Evolutionary conservation across 2,888 invertebrate species (phyloP).

Genomic region (Aphrophora alni): DNA sequence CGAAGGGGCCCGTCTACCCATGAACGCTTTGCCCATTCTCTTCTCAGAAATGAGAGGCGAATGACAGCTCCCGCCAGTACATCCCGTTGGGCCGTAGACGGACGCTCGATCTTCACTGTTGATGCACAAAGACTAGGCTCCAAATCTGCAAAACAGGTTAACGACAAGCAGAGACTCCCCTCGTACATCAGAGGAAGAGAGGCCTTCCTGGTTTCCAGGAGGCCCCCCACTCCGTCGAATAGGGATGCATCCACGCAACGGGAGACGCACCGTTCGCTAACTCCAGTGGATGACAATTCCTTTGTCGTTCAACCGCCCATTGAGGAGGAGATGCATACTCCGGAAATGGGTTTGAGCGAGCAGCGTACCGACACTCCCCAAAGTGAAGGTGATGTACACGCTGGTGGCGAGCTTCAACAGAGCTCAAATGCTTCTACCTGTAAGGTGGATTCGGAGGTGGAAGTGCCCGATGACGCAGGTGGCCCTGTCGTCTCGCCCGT

Average conservation of each 20-base stretch:
- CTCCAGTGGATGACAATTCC: background rate
- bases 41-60: background rate
- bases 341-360: background rate
- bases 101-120: background rate
- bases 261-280: background rate
- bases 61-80: background rate
- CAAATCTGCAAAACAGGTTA: background rate
- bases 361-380: background rate
- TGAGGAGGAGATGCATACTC: background rate
- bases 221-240: no score
- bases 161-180: background rate
- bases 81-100: background rate
- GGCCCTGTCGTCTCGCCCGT: background rate
- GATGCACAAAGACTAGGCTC: background rate
- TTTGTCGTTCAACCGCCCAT: background rate
- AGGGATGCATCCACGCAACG: background rate
- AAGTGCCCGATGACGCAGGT: background rate
- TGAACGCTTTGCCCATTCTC: background rate
- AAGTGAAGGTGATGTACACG: background rate
- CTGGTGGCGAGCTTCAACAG: background rate
- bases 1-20: background rate
- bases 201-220: background rate
- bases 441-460: background rate
- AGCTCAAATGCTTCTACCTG: background rate
- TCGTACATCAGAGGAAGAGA: background rate